Conservation (phyloP, 1,140 invertebrate genomes). For the Scaptomyza graminum region DNA sequence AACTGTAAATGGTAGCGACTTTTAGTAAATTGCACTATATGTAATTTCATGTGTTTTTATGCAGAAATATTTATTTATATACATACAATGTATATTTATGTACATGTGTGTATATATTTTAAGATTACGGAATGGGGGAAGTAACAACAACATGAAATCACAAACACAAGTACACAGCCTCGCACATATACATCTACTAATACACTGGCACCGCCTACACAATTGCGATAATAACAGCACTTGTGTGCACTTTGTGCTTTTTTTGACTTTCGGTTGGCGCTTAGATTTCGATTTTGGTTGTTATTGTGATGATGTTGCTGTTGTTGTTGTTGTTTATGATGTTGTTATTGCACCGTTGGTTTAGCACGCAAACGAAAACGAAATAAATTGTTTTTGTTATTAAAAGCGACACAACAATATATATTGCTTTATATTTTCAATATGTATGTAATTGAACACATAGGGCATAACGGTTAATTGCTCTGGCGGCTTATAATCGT, state of each 20-base stretch:
- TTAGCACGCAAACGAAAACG: conserved; percentile 32
- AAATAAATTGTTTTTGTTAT: conserved; percentile 25
- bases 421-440: conserved; percentile 27
- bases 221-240: conserved; percentile 34
- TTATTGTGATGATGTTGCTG: conserved; percentile 10
- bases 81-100: conserved; percentile 7
- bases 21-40: conserved; percentile 5
- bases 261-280: conserved; percentile 31
- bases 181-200: conserved; percentile 15
- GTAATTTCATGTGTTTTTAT: conserved; percentile 15
- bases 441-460: conserved; percentile 11
- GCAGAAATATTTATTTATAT: conserved; percentile 29
- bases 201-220: conserved; percentile 19
- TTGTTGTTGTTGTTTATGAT: conserved; percentile 29
- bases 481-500: conserved; percentile 22
- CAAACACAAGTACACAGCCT: conserved; percentile 47
- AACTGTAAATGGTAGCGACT: conserved; percentile 30
- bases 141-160: conserved; percentile 69
- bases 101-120: conserved; percentile 15
- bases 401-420: conserved; percentile 11
- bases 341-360: conserved; percentile 12
- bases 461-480: conserved; percentile 19
- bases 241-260: conserved; percentile 37
- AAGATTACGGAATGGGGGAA: conserved; percentile 49
- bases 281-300: conserved; percentile 19